These are phyloP conservation scores for Nibea coibor DNA, from an alignment of 2,113 vertebrate genomes.

Conservation along the genomic window DNA sequence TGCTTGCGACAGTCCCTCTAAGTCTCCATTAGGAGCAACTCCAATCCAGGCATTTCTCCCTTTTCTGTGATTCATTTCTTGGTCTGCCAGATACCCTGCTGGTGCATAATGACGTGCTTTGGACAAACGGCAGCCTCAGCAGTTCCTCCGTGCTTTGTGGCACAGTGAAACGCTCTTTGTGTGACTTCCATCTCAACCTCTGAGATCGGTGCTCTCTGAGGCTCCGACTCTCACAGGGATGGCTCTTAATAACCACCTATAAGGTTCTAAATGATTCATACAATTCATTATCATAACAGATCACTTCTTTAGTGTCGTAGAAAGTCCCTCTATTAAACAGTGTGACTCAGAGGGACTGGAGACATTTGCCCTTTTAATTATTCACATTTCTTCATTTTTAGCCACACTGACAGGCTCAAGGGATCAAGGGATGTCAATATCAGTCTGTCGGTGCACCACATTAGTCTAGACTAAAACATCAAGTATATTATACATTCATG, in stretches of 20 bases:
- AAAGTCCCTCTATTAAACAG: not conserved
- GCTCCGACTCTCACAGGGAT: conserved; percentile 5
- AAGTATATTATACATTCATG: not conserved
- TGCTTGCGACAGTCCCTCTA: conserved; percentile 36
- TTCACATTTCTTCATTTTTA: conserved; percentile 25
- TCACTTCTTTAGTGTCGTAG: conserved; percentile 18
- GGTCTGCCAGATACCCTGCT: conserved; percentile 52
- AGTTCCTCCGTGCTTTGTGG: conserved; percentile 55
- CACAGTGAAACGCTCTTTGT: conserved; percentile 51
- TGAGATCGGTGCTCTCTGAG: conserved; percentile 25
- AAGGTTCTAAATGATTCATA: conserved; percentile 42
- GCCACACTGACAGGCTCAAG: not conserved
- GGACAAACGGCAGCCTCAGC: conserved; percentile 69
- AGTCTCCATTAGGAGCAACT: conserved; percentile 58
- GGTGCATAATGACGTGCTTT: conserved; percentile 62
- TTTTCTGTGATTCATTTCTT: conserved; percentile 52
- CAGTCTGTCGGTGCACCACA: not conserved
- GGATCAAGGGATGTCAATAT: not conserved
- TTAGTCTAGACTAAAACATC: not conserved
- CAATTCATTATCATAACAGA: conserved; percentile 33
- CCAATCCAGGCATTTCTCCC: conserved; percentile 37
- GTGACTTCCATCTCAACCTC: conserved; percentile 36
- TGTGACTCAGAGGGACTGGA: conserved; percentile 3
- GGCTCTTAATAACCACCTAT: conserved; percentile 14
- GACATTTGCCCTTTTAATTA: conserved; percentile 20